Evolutionary conservation across 2,888 invertebrate genomes (phyloP).

Genomic region (Eupelmus urozonus): DNA sequence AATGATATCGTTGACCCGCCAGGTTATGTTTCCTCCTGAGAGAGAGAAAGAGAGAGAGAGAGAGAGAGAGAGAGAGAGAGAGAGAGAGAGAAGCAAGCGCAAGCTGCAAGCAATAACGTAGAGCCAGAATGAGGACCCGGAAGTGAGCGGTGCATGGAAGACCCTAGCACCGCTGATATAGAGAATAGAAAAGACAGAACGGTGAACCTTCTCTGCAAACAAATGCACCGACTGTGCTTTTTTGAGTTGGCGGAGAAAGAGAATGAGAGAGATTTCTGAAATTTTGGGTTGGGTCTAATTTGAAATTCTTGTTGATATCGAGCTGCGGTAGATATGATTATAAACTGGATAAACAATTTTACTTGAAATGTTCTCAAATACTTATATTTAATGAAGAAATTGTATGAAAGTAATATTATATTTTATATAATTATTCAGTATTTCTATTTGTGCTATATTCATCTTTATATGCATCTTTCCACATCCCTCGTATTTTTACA

Average conservation of each 20-base stretch:
- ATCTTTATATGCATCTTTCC: not conserved
- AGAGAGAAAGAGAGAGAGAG: slow-evolving; percentile 37
- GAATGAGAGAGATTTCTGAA: not conserved
- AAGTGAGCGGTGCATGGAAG: slow-evolving; percentile 46
- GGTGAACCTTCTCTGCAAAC: slow-evolving; percentile 14
- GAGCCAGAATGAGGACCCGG: slow-evolving; percentile 35
- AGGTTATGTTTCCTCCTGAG: slow-evolving; percentile 47
- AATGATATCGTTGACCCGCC: slow-evolving; percentile 58
- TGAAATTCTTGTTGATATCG: too few species aligned
- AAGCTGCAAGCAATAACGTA: slow-evolving; percentile 48
- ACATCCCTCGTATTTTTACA: not conserved
- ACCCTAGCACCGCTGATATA: slow-evolving; percentile 64
- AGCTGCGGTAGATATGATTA: too few species aligned
- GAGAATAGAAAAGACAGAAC: slow-evolving; percentile 58
- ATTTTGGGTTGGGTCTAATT: too few species aligned
- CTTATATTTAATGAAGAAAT: not conserved
- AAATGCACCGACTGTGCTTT: not conserved
- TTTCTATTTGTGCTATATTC: not conserved
- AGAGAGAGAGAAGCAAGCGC: slow-evolving; percentile 1
- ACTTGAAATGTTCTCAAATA: not conserved
- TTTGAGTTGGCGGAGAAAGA: not conserved
- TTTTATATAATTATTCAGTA: not conserved
- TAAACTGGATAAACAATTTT: not conserved
- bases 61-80: not conserved
- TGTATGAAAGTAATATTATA: not conserved